Evolutionary conservation across 2,888 invertebrate species (phyloP), one percentile per base, ranked within the genome.

Genomic region (Prosopocoilus inquinatus): DNA sequence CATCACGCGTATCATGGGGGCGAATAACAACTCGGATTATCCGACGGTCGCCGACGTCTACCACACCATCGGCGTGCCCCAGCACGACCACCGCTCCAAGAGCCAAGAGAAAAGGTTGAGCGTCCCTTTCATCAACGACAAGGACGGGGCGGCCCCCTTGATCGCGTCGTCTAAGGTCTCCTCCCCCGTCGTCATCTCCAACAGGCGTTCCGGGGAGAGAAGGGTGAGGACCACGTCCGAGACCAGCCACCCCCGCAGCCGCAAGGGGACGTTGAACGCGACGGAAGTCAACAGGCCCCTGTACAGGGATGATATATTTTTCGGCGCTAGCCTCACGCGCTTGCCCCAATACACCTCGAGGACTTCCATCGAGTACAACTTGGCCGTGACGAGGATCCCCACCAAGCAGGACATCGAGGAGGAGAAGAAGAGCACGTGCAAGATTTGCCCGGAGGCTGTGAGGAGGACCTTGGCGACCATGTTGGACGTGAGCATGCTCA

Each of bases 231-330:
- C 74, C 0, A 63, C 61, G 32, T 71, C 72, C 1, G 70, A 73
- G 43, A 60, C 58, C 36, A 64, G 65, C 28, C 59, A 65, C 32
- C 57, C 62, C 3, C 63, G 67, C 36, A 65, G 64, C 28, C 58
- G 66, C 0, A 60, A 63, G n/a, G 66, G 68, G 11, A 65, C 68
- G 11, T 32, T 60, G 0, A 54, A 52, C 3, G 82, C 84, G 77
- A 82, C 94, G 67, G 93, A 93, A 67, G 96, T 96, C 71, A 94
- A 94, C 61, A 53, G 91, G 50, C 93, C 94, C 1, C 79, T 94
- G 70, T 91, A 92, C 77, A 82, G 92, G 66, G 91, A 91, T 67
- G 94, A 94, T 71, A 91, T 93, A 59, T 95, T 96, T 82, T 96
- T 94, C 72, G 87, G 88, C 3, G 94, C 91, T 9, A 94, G 94